Evolutionary conservation across 2,113 vertebrate species (phyloP).

Genomic region (Platysternon megacephalum): DNA sequence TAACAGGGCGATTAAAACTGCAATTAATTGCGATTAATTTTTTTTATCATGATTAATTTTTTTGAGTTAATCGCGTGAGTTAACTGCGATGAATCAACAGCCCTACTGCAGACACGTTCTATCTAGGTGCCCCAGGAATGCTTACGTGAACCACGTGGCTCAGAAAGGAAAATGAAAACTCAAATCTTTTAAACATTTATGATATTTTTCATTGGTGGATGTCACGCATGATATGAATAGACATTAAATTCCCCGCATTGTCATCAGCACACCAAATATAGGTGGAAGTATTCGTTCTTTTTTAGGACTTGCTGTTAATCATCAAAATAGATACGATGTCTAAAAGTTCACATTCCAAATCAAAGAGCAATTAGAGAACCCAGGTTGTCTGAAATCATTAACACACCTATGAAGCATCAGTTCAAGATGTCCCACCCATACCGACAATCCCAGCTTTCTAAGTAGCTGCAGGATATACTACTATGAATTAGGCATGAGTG

Average conservation of each 20-base stretch:
- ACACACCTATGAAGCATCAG: neutral
- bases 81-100: no score
- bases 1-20: no score
- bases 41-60: no score
- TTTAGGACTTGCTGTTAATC: neutral
- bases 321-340: neutral
- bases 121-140: accelerated
- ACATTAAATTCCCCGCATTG: neutral
- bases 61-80: no score
- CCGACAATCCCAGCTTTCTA: neutral
- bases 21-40: no score
- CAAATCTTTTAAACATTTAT: neutral
- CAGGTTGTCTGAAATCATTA: neutral
- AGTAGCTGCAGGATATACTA: neutral
- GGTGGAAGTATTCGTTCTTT: neutral
- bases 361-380: neutral
- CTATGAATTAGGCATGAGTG: neutral
- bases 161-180: neutral
- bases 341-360: neutral
- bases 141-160: accelerated
- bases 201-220: neutral
- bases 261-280: neutral
- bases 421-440: neutral
- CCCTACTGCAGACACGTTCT: neutral
- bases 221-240: neutral